Evolutionary conservation across 2,113 vertebrate genomes (phyloP).

Genomic region (Apodemus speciosus): DNA sequence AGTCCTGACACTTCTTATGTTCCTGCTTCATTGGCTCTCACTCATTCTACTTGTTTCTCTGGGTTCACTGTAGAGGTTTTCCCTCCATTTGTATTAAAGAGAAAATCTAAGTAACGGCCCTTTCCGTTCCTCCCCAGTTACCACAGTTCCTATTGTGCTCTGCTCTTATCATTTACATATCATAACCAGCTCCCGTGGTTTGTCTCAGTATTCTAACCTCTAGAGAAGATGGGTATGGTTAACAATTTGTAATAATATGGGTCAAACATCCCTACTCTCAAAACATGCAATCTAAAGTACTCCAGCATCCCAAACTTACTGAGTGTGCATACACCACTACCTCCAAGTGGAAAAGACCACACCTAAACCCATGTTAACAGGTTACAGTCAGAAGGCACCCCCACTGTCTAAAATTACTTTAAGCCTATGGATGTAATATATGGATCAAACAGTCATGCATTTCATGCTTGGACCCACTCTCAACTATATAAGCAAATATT

Average conservation of each 20-base stretch:
- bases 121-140: background rate
- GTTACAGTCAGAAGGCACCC: background rate
- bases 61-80: background rate
- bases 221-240: background rate
- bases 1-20: background rate
- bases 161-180: background rate
- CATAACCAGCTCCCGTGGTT: background rate
- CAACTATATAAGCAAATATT: background rate
- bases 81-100: background rate
- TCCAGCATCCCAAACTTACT: background rate
- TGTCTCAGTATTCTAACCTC: background rate
- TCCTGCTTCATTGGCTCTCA: background rate
- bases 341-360: background rate
- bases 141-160: accelerated
- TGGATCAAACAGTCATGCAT: background rate
- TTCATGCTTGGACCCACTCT: background rate
- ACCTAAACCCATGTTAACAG: background rate
- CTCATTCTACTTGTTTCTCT: background rate
- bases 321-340: background rate
- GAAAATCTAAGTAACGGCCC: background rate
- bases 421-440: background rate
- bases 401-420: background rate
- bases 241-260: background rate
- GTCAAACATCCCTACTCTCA: background rate
- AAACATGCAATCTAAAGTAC: background rate